These are phyloP conservation scores for Drosophila pachea DNA, from an alignment of 1,140 invertebrate genomes.

Conservation along the genomic window DNA sequence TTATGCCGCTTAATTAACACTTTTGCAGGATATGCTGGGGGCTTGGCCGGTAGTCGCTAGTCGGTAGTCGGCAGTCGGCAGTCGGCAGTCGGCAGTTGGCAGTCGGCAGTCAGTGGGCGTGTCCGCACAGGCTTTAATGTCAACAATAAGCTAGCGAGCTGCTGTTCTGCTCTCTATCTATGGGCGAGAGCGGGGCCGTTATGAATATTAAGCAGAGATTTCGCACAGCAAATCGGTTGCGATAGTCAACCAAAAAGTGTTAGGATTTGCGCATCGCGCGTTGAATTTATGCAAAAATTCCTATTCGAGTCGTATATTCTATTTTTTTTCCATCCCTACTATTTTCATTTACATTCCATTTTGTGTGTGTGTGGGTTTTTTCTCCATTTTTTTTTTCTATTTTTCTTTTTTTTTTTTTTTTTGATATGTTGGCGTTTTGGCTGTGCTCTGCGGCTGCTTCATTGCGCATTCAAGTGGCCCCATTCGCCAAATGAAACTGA, in stretches of 20 bases:
- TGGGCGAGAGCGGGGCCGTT: constrained; percentile 3
- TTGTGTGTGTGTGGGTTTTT: neutral
- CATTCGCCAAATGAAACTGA: constrained; percentile 65
- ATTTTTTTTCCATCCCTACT: constrained; percentile 11
- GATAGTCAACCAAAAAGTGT: constrained; percentile 48
- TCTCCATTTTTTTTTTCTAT: no score
- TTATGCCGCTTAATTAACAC: constrained; percentile 67
- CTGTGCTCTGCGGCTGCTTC: constrained; percentile 36
- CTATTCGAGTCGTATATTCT: constrained; percentile 18
- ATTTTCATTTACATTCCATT: constrained; percentile 16
- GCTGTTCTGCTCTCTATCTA: constrained; percentile 20
- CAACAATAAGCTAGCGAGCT: constrained; percentile 52
- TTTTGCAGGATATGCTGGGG: constrained; percentile 14
- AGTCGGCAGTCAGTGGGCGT: constrained; percentile 3
- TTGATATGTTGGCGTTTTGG: constrained; percentile 8
- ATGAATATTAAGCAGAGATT: constrained; percentile 54
- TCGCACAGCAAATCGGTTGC: constrained; percentile 46
- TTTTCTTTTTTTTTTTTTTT: neutral
- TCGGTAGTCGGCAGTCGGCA: constrained; percentile 7
- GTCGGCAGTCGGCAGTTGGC: neutral
- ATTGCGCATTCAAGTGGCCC: constrained; percentile 74
- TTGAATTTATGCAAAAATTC: constrained; percentile 60
- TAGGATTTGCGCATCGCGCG: constrained; percentile 22
- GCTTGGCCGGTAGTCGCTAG: neutral
- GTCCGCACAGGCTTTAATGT: constrained; percentile 30